Conservation (phyloP, 1,140 invertebrate genomes). For the Lasioglossum albipes region DNA sequence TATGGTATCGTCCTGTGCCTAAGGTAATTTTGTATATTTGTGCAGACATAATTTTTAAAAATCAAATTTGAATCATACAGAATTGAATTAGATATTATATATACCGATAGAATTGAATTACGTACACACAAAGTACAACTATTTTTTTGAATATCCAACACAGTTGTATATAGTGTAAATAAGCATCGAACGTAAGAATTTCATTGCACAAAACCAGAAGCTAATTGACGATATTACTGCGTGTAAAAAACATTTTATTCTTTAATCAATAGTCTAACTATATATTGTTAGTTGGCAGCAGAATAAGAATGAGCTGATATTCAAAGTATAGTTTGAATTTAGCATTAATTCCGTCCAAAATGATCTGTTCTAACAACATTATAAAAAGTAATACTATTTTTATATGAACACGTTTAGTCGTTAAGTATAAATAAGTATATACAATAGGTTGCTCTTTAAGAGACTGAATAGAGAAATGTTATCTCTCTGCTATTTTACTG, state of each 20-base stretch:
- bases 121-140: neutral
- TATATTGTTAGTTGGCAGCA: neutral
- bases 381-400: neutral
- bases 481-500: neutral
- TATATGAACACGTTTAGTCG: neutral
- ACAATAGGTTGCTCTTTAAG: no score
- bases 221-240: neutral
- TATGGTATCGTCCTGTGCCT: neutral
- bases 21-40: neutral
- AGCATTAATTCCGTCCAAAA: slow-evolving; percentile 16
- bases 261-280: no score
- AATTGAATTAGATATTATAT: no score
- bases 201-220: neutral
- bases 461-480: neutral
- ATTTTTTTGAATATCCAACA: neutral
- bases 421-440: no score
- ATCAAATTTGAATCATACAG: neutral
- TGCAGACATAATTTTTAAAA: neutral
- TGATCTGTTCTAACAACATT: neutral
- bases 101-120: no score
- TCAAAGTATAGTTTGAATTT: no score
- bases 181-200: neutral
- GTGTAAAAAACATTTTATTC: neutral
- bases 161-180: slow-evolving; percentile 37
- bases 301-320: neutral